Conservation (phyloP, 53 echinoderm and acorn worm species). For the Paracentrotus lividus region DNA sequence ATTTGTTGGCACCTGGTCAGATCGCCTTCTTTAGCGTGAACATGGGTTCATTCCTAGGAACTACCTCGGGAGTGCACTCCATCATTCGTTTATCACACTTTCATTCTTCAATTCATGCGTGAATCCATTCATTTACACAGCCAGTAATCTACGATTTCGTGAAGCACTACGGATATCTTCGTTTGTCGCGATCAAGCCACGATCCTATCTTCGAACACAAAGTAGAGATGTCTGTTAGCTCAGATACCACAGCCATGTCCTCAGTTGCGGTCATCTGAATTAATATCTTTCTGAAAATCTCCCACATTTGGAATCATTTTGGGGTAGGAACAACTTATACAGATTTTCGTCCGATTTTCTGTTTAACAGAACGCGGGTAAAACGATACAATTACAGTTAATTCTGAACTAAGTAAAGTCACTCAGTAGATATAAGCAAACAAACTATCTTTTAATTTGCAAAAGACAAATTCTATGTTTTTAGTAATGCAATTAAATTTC, state of each 20-base stretch:
- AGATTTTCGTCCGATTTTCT: too few species aligned
- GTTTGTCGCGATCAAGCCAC: too few species aligned
- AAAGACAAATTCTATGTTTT: too few species aligned
- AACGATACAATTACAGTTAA: too few species aligned
- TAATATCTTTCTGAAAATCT: too few species aligned
- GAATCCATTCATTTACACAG: background rate
- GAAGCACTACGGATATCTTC: background rate
- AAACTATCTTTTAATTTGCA: too few species aligned
- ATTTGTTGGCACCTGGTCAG: background rate
- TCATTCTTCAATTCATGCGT: background rate
- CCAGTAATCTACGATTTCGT: background rate
- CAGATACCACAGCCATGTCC: background rate
- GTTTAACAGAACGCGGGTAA: too few species aligned
- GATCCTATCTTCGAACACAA: background rate
- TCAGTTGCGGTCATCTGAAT: background rate
- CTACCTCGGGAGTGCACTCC: background rate
- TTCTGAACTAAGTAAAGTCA: too few species aligned
- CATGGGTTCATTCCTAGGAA: background rate
- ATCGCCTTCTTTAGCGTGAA: background rate
- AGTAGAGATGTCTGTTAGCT: background rate
- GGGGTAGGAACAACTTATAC: too few species aligned
- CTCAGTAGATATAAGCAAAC: too few species aligned
- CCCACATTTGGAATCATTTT: too few species aligned
- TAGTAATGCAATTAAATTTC: too few species aligned
- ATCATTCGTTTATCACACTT: background rate